Percentiles rank a stretch among this genome's conserved stretches.
These are phyloP conservation scores for Trogon surrucura DNA, from an alignment of 2,113 vertebrate genomes.

Conservation along the genomic window DNA sequence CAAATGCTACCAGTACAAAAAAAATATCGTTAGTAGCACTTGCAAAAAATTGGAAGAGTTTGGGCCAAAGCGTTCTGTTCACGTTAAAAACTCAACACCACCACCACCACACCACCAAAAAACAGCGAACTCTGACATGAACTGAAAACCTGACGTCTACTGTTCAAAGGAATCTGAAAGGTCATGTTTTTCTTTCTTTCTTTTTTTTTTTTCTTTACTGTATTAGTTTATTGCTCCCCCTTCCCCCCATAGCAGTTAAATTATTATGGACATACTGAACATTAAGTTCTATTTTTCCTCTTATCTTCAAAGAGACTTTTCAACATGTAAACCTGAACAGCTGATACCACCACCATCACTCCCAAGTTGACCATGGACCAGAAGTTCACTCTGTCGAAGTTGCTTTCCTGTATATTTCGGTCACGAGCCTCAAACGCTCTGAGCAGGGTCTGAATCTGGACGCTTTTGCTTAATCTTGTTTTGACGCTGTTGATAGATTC, in stretches of 20 bases:
- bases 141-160: background rate
- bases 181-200: background rate
- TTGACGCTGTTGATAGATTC: constrained; percentile 96
- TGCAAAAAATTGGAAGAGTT: constrained; percentile 10
- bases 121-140: background rate
- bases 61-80: constrained; percentile 10
- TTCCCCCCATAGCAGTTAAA: background rate
- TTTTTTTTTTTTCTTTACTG: background rate
- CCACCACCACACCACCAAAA: background rate
- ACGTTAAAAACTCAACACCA: background rate
- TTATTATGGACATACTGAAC: background rate
- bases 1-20: constrained; percentile 22
- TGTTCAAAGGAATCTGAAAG: constrained; percentile 46
- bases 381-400: constrained; percentile 92
- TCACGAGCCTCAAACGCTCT: constrained; percentile 96
- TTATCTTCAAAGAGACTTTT: constrained; percentile 95
- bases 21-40: constrained; percentile 17
- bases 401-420: constrained; percentile 96
- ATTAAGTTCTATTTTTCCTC: constrained; percentile 90
- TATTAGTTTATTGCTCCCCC: constrained; percentile 44
- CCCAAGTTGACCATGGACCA: constrained; percentile 91
- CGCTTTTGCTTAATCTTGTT: constrained; percentile 90
- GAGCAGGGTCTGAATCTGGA: constrained; percentile 92
- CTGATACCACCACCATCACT: constrained; percentile 89
- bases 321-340: constrained; percentile 91